These are phyloP conservation scores for Peromyscus attwateri DNA, from an alignment of 2,797 vertebrate species.

Conservation along the genomic window DNA sequence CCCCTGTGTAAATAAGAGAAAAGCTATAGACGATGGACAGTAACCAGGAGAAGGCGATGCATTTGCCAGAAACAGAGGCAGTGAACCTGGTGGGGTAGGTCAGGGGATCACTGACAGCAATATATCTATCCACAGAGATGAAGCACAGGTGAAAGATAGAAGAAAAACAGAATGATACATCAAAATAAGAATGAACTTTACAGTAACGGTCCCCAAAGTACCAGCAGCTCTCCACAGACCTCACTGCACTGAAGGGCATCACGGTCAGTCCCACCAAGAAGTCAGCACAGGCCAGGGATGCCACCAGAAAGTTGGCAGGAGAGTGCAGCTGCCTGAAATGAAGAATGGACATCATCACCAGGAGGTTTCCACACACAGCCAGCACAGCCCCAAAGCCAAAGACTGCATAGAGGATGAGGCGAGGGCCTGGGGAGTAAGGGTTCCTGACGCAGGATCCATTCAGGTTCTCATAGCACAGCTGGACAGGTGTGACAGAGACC, in stretches of 20 bases:
- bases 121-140: conserved; percentile 82
- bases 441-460: conserved; percentile 87
- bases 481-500: neutral
- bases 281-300: conserved; percentile 91
- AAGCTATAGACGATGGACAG: neutral
- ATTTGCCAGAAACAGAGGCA: neutral
- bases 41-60: conserved; percentile 62
- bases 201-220: conserved; percentile 90
- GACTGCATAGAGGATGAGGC: conserved; percentile 83
- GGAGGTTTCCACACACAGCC: conserved; percentile 87
- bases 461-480: conserved; percentile 84
- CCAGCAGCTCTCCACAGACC: conserved; percentile 93
- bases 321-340: conserved; percentile 93
- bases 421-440: conserved; percentile 81
- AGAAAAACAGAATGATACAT: conserved; percentile 90
- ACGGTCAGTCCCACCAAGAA: conserved; percentile 91
- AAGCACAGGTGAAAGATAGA: conserved; percentile 93
- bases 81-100: conserved; percentile 61
- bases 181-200: conserved; percentile 89
- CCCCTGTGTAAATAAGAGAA: neutral
- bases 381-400: conserved; percentile 85
- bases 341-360: conserved; percentile 90
- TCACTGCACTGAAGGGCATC: conserved; percentile 92
- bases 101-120: conserved; percentile 69
- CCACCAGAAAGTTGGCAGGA: conserved; percentile 89